Conservation (phyloP, 2,797 vertebrate species). For the Rhabdophis nuchalis region DNA sequence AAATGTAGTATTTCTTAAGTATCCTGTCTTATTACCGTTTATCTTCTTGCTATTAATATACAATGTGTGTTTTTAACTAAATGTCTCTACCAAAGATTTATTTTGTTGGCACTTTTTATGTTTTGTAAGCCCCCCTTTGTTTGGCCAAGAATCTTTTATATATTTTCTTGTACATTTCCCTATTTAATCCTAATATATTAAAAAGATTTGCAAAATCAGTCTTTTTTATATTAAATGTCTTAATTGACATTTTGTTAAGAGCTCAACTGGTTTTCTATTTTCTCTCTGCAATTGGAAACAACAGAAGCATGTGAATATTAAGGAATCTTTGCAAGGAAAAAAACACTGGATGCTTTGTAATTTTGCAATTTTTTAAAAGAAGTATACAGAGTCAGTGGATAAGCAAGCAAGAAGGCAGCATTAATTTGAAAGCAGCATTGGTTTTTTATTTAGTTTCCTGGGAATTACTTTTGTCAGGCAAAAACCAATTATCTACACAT, state of each 20-base stretch:
- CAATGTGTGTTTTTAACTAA: constrained; percentile 51
- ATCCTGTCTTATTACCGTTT: constrained; percentile 24
- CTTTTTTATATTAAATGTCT: constrained; percentile 14
- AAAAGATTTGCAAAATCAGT: constrained; percentile 64
- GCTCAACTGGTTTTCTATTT: background rate
- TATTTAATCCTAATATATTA: constrained; percentile 72
- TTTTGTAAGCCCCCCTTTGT: constrained; percentile 57
- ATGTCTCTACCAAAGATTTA: constrained; percentile 71
- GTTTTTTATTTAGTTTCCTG: background rate
- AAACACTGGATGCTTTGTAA: background rate
- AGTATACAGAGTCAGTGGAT: background rate
- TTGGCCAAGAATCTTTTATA: constrained; percentile 25
- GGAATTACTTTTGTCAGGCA: background rate
- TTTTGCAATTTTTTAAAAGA: background rate
- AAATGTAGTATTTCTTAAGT: background rate
- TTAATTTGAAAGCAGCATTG: background rate
- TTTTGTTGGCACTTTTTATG: constrained; percentile 41
- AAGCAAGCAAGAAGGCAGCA: background rate
- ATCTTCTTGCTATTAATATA: constrained; percentile 26
- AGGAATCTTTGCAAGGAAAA: background rate
- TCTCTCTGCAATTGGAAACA: background rate
- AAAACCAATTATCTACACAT: background rate
- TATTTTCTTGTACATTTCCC: constrained; percentile 31
- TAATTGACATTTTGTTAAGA: background rate
- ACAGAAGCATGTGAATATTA: background rate